Conservation (phyloP, 2,113 vertebrate species). For the Uropsilus gracilis region DNA sequence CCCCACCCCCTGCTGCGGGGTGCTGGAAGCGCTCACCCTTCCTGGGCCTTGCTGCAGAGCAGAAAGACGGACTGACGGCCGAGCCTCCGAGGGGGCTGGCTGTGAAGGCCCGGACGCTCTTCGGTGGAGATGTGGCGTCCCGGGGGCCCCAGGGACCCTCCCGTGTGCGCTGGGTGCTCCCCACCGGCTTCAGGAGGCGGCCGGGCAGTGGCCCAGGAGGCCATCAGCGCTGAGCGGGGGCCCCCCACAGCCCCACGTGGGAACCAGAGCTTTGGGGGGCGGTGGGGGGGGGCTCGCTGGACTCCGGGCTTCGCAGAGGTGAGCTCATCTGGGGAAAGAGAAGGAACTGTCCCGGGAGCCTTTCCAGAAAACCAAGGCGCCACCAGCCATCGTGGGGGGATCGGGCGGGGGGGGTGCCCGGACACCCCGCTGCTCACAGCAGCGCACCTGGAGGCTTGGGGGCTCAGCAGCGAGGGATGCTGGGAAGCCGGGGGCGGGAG, state of each 20-base stretch:
- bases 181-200: not conserved
- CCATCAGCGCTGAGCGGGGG: not conserved
- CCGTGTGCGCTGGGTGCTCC: not conserved
- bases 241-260: no score
- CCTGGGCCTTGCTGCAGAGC: no score
- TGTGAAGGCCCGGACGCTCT: not conserved
- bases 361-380: not conserved
- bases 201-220: not conserved
- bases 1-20: not conserved
- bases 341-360: not conserved
- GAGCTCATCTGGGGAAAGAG: not conserved
- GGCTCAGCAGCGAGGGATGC: no score
- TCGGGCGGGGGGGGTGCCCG: no score
- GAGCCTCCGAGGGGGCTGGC: not conserved
- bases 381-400: rapidly evolving
- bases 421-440: rapidly evolving
- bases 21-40: no score
- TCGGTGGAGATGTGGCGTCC: conserved; percentile 33
- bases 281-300: no score
- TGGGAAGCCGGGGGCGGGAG: rapidly evolving
- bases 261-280: no score
- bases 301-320: not conserved
- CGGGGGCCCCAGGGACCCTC: not conserved
- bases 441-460: not conserved
- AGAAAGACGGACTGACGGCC: not conserved